Base-by-base conservation (phyloP, 2,113 vertebrate genomes). In the Amphilophus citrinellus region DNA sequence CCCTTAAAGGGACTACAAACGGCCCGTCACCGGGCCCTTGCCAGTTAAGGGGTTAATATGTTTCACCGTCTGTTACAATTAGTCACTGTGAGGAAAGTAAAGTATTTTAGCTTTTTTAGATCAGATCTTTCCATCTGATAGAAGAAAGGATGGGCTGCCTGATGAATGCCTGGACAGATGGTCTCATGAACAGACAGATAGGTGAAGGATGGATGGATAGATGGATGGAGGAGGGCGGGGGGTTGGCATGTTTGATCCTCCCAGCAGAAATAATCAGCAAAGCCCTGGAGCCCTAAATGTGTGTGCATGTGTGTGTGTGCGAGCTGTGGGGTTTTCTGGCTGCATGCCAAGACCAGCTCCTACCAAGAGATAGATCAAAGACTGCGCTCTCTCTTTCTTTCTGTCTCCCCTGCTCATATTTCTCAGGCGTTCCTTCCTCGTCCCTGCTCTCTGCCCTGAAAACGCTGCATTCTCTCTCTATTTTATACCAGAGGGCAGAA, bases 251-350 rank as follows among this genome's bases (percentile, higher is more conserved):
- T 96, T 96, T 96, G 93, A 96, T 96, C 96, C 92, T 95, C 95
- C 91, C 94, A 92, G 92, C 92, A 95, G 95, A 96, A 96, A 96
- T 96, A 96, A 96, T 96, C 96, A 96, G 95, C 94, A 94, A 96
- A 96, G 95, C 94, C 95, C 93, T 92, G 90, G 88, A 95, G 94
- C 95, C 87, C 82, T 88, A 58, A 85, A 81, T 89, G 80, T 66
- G 73, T 83, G 83, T 63, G 68, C 37, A 83, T 68, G 58, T 57
- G 83, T 82, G 66, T 73, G 79, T 82, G 80, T 63, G 83, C 37
- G 47, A 30, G 84, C 89, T 82, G 60, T 84, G 77, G 90, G 94
- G 87, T 91, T 89, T 91, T 94, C 82, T 94, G 94, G 94, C 89
- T 77, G 42, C 56, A 71, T 85, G 91, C 94, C 95, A 94, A 85